Evolutionary conservation across 2,888 invertebrate species (phyloP).

Genomic region (Sarcophaga variegata): DNA sequence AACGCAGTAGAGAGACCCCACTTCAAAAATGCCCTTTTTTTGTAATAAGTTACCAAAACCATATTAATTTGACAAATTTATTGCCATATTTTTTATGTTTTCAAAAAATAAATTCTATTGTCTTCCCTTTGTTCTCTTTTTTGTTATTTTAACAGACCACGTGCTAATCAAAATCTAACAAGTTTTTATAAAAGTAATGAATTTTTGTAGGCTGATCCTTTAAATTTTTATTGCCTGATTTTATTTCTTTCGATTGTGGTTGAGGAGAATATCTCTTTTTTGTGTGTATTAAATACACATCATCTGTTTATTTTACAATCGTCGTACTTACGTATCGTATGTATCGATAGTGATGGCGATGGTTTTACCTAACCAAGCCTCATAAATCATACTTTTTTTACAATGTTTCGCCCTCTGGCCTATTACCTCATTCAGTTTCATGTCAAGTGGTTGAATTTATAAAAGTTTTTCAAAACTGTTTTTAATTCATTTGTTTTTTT

Average conservation of each 20-base stretch:
- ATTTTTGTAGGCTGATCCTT: neutral
- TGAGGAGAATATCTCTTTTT: neutral
- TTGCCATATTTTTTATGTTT: conserved; percentile 57
- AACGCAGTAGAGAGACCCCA: neutral
- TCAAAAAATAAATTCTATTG: conserved; percentile 22
- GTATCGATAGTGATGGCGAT: neutral
- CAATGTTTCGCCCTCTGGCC: neutral
- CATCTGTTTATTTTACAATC: conserved; percentile 32
- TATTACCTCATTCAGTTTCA: neutral
- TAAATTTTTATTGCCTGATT: neutral
- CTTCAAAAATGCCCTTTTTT: conserved; percentile 11
- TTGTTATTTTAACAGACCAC: conserved; percentile 23
- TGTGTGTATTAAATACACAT: neutral
- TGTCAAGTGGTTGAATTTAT: neutral
- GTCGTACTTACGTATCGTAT: neutral
- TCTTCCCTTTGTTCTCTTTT: neutral
- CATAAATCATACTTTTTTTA: conserved; percentile 36
- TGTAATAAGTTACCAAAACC: neutral
- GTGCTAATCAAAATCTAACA: conserved; percentile 53
- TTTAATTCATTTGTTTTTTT: neutral
- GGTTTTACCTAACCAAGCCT: neutral
- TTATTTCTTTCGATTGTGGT: conserved; percentile 14
- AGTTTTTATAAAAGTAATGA: neutral
- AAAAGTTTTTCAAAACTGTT: neutral
- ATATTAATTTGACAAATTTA: conserved; percentile 53